Percentiles rank a stretch among this genome's conserved stretches.
Evolutionary conservation across 2,888 invertebrate genomes (phyloP).

Genomic region (Drymonia ruficornis): DNA sequence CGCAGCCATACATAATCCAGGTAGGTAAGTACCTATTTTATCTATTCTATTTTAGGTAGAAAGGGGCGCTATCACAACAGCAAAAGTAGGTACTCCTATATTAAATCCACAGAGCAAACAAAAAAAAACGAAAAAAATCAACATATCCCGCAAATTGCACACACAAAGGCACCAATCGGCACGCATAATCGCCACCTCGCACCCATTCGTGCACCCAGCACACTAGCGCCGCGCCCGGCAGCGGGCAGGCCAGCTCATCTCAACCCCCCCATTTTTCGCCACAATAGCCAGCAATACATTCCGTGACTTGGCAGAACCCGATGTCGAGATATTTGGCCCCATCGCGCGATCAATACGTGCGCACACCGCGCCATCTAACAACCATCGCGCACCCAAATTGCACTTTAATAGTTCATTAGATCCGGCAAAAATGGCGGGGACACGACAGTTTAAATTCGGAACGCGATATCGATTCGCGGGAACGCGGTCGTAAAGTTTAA

Average conservation of each 20-base stretch:
- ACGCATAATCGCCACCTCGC: slow-evolving; percentile 35
- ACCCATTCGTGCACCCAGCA: slow-evolving; percentile 24
- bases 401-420: slow-evolving; percentile 85
- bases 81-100: too few relatives aligned
- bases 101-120: neutral
- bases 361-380: slow-evolving; percentile 79
- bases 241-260: slow-evolving; percentile 62
- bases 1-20: too few relatives aligned
- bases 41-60: too few relatives aligned
- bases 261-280: slow-evolving; percentile 80
- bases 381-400: slow-evolving; percentile 83
- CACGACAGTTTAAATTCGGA: slow-evolving; percentile 80
- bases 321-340: slow-evolving; percentile 74
- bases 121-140: neutral
- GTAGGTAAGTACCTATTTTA: too few relatives aligned
- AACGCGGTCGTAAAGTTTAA: slow-evolving; percentile 23
- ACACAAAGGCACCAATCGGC: slow-evolving; percentile 1
- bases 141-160: neutral
- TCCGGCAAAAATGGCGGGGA: slow-evolving; percentile 82
- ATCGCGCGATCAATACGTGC: slow-evolving; percentile 80
- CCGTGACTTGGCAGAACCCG: slow-evolving; percentile 83
- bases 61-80: too few relatives aligned
- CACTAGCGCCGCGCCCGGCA: slow-evolving; percentile 56
- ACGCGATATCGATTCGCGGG: slow-evolving; percentile 76
- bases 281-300: slow-evolving; percentile 83